A percentile compares a stretch with the other conserved stretches of the same genome.
phyloP scores from a whole-genome alignment of 2,888 invertebrate species.

The Mylabris sibirica region DNA sequence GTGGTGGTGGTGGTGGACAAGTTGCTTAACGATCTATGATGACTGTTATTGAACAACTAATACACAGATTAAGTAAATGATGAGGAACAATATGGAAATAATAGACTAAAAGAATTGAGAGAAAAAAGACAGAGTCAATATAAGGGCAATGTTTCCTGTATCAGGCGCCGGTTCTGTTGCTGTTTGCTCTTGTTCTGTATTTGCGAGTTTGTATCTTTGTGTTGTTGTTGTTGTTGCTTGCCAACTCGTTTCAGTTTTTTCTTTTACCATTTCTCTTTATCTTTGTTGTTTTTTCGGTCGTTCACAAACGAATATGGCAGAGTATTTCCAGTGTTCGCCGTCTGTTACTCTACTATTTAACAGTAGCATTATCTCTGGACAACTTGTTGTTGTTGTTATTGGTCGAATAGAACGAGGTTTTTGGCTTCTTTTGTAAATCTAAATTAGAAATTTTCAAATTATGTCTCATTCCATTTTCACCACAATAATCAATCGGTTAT shows the following conservation, averaged over 20 bases:
- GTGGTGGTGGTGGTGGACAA: neutral
- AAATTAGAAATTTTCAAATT: neutral
- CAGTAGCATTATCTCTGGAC: constrained; percentile 25
- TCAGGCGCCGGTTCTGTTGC: constrained; percentile 6
- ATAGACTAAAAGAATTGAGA: neutral
- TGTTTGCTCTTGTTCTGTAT: constrained; percentile 4
- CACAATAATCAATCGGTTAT: constrained; percentile 3
- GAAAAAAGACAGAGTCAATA: neutral
- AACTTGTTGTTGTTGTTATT: constrained; percentile 21
- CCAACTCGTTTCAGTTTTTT: constrained; percentile 9
- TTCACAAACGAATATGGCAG: constrained; percentile 21
- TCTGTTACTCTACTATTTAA: constrained; percentile 29
- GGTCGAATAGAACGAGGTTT: neutral
- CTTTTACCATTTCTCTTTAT: constrained; percentile 7
- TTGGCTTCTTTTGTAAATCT: neutral
- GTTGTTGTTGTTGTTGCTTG: neutral
- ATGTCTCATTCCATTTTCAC: neutral
- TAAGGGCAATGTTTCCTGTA: constrained; percentile 6
- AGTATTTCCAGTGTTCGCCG: constrained; percentile 26
- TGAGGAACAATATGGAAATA: neutral
- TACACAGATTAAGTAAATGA: constrained; percentile 17
- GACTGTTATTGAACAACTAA: constrained; percentile 36
- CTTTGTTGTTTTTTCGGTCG: constrained; percentile 8
- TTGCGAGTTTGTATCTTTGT: neutral
- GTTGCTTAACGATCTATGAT: constrained; percentile 28